Conservation (phyloP, 2,797 vertebrate species). For the Australoheros facetus region DNA sequence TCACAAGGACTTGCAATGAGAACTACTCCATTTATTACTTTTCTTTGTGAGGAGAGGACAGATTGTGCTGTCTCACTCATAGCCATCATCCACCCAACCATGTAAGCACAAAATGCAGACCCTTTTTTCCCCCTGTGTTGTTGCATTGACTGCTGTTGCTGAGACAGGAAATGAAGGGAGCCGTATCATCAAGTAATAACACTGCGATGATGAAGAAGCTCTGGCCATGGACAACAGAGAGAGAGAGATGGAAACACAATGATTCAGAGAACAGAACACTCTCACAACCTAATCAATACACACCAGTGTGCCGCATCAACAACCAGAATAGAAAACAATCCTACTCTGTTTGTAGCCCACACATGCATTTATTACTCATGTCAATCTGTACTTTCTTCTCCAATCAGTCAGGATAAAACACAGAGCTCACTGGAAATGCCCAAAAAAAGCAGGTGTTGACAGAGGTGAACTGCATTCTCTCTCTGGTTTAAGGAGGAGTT, state of each 20-base stretch:
- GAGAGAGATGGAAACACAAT: conserved; percentile 55
- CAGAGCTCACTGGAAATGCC: neutral
- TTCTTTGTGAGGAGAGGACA: conserved; percentile 49
- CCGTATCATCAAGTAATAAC: conserved; percentile 73
- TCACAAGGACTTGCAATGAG: conserved; percentile 32
- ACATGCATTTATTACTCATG: conserved; percentile 33
- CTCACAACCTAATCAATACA: conserved; percentile 60
- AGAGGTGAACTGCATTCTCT: neutral
- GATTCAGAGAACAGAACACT: conserved; percentile 57
- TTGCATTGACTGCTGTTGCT: conserved; percentile 37
- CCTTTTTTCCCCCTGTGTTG: conserved; percentile 1
- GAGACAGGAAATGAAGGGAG: conserved; percentile 75
- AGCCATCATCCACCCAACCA: conserved; percentile 3
- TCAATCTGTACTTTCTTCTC: conserved; percentile 41
- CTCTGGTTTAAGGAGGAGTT: neutral
- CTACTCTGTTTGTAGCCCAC: conserved; percentile 58
- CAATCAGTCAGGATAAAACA: conserved; percentile 27
- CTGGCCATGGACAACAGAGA: conserved; percentile 35
- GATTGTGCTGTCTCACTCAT: conserved; percentile 33
- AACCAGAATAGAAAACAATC: conserved; percentile 54
- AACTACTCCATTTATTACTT: conserved; percentile 43
- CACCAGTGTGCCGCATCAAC: conserved; percentile 38
- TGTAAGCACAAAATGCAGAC: neutral
- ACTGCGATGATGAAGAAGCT: conserved; percentile 57
- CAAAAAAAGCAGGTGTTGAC: neutral